Evolutionary conservation across 2,797 vertebrate species (phyloP), one percentile per base, ranked within the genome.

Genomic region (Galagoides demidoff): DNA sequence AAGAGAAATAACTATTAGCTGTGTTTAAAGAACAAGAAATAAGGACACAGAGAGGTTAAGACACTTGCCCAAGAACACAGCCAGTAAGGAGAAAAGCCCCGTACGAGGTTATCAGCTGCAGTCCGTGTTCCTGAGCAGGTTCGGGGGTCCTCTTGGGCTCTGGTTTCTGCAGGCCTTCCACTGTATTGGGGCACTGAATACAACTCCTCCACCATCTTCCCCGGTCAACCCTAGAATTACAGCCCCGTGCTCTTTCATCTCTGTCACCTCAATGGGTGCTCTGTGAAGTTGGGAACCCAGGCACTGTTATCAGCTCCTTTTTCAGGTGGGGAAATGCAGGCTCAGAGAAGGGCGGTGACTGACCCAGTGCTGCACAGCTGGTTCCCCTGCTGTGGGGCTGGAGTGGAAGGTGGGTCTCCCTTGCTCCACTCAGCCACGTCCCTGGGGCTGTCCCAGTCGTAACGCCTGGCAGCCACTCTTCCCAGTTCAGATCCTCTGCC

Each of bases 131-230:
- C 61, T 85, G 11, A 7, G 23, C 20, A 1, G 4, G 2, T 25
- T 13, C 5, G 29, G 27, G 63, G 34, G 27, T 31, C 49, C 25
- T 19, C 37, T 16, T 2, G 43, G n/a, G 55, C 66, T 22, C 57
- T 43, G 43, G 52, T n/a, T 61, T 39, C 63, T 49, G 29, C 55
- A 43, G 61, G 9, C 17, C 43, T 43, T 6, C 34, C 13, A 4
- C 5, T 49, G 45, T 12, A 5, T 29, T 3, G 0, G 0, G 45
- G 29, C 9, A 0, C 25, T 0, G 2, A 27, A 5, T 5, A 20
- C 11, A 52, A 23, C 22, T 12, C 49, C 20, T 19, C 31, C 19
- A 1, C 39, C 34, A 0, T 16, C 37, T 39, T 37, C 55, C 52
- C 49, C 3, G 2, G 2, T 10, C 2, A 7, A 1, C 9, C 10